These are phyloP conservation scores for Harpagifer antarcticus DNA, from an alignment of 2,797 vertebrate species.

Conservation along the genomic window DNA sequence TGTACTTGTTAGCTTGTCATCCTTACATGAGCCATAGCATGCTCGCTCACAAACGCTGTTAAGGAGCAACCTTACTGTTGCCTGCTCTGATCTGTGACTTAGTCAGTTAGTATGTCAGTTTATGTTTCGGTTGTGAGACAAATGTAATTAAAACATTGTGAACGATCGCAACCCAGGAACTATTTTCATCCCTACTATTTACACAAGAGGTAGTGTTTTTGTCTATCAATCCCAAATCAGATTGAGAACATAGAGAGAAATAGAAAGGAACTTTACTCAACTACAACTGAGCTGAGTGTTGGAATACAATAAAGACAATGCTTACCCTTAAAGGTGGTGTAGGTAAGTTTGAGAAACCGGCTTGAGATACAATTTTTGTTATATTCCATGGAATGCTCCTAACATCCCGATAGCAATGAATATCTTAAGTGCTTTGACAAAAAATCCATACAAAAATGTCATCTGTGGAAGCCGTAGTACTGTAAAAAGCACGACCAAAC, in stretches of 20 bases:
- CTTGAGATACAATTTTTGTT: too few species aligned
- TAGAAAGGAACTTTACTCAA: not conserved
- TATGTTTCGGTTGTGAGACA: not conserved
- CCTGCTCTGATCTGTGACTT: not conserved
- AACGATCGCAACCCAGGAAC: not conserved
- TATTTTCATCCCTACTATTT: not conserved
- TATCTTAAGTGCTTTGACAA: too few species aligned
- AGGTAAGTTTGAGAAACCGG: too few species aligned
- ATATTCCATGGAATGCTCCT: too few species aligned
- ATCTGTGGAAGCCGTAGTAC: too few species aligned
- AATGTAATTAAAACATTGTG: not conserved
- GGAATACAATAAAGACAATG: not conserved
- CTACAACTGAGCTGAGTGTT: not conserved
- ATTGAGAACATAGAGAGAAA: slow-evolving; percentile 4
- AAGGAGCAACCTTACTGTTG: not conserved
- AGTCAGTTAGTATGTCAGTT: not conserved
- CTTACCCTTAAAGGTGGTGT: not conserved
- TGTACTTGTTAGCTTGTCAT: slow-evolving; percentile 10
- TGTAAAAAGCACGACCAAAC: too few species aligned
- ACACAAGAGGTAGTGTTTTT: not conserved
- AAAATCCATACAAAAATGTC: too few species aligned
- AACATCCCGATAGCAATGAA: too few species aligned
- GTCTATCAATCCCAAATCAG: not conserved
- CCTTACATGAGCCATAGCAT: not conserved
- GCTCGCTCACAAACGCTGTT: not conserved